phyloP scores from a whole-genome alignment of 2,113 vertebrate genomes.

The Puma concolor region DNA sequence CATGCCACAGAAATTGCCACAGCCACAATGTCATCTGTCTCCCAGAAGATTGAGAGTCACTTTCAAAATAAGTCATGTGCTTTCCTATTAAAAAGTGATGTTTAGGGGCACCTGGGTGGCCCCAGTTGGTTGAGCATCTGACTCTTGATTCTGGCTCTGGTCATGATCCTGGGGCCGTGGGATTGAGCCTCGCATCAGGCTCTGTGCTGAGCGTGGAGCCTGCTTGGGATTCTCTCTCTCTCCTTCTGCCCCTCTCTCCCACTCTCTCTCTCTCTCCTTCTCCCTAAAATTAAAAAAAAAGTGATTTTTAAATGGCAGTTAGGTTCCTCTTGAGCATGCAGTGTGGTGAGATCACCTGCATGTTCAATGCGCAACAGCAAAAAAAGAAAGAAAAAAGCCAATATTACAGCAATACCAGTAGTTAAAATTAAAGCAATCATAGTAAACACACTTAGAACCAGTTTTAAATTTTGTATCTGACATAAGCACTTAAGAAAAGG shows the following conservation, averaged over 20 bases:
- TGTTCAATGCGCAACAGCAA: neutral
- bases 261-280: too few relatives aligned
- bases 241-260: too few relatives aligned
- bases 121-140: too few relatives aligned
- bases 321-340: neutral
- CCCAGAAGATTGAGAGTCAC: neutral
- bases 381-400: neutral
- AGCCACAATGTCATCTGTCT: neutral
- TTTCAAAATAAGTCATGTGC: neutral
- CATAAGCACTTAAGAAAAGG: neutral
- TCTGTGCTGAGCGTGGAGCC: too few relatives aligned
- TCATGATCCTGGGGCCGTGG: too few relatives aligned
- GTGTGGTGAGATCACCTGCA: neutral
- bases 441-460: neutral
- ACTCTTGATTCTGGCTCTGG: too few relatives aligned
- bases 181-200: too few relatives aligned
- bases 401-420: neutral
- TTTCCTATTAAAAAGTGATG: neutral
- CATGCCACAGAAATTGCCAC: neutral
- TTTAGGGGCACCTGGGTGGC: neutral
- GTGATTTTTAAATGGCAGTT: neutral
- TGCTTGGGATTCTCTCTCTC: too few relatives aligned
- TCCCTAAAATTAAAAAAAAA: neutral
- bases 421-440: neutral
- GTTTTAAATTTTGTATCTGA: neutral